Evolutionary conservation across 2,797 vertebrate species (phyloP).

Genomic region (Macrochelys suwanniensis): DNA sequence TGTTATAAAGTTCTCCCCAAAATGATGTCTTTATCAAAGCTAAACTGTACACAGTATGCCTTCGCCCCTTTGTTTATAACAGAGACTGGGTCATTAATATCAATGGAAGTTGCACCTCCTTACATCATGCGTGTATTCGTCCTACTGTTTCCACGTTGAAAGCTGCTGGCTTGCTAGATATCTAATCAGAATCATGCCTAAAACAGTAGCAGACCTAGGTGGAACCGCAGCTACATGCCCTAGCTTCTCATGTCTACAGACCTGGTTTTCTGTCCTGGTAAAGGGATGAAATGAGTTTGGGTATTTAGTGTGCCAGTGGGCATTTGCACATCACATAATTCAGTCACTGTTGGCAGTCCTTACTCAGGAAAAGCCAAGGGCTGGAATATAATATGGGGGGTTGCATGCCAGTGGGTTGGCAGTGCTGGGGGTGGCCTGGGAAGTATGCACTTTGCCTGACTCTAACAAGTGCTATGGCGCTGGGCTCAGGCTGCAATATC

Average conservation of each 20-base stretch:
- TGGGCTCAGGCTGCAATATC: background rate
- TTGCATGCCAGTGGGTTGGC: background rate
- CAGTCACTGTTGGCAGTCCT: background rate
- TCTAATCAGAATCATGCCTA: background rate
- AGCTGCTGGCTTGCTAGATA: background rate
- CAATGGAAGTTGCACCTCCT: background rate
- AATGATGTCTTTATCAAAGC: background rate
- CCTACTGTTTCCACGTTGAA: rapidly evolving
- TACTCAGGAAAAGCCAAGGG: background rate
- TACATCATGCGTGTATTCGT: rapidly evolving
- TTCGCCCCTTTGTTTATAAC: background rate
- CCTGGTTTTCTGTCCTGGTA: background rate
- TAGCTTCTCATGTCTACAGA: background rate
- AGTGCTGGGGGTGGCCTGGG: background rate
- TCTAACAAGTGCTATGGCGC: background rate
- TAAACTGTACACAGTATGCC: rapidly evolving
- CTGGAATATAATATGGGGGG: background rate
- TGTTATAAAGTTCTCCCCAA: rapidly evolving
- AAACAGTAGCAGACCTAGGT: background rate
- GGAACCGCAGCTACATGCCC: background rate
- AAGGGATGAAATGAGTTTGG: background rate
- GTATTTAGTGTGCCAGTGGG: background rate
- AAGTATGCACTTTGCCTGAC: background rate
- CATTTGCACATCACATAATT: background rate
- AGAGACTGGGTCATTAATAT: rapidly evolving